Conservation (phyloP, 2,888 invertebrate species). For the Trichogramma dendrolimi region DNA sequence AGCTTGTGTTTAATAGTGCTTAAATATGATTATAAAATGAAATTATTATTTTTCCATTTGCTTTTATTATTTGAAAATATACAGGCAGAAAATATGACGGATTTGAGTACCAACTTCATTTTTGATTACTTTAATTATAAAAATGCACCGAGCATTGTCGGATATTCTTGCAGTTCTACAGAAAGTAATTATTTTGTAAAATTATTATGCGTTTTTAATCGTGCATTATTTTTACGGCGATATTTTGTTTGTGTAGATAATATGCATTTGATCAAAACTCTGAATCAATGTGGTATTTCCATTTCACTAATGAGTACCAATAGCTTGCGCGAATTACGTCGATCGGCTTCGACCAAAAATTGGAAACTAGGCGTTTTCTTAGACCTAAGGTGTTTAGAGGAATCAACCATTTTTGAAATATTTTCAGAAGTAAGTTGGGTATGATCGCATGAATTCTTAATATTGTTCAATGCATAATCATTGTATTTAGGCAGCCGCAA, state of each 20-base stretch:
- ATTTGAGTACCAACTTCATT: slow-evolving; percentile 9
- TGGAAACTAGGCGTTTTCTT: slow-evolving; percentile 19
- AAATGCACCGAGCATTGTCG: slow-evolving; percentile 4
- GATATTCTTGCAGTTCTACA: neutral
- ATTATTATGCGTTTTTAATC: too few relatives aligned
- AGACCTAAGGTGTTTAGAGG: slow-evolving; percentile 6
- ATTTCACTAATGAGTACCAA: slow-evolving; percentile 2
- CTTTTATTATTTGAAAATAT: too few relatives aligned
- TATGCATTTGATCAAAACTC: slow-evolving; percentile 8
- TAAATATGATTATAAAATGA: too few relatives aligned
- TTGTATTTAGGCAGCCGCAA: slow-evolving; percentile 10
- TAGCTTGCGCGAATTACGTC: neutral
- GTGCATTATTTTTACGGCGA: too few relatives aligned
- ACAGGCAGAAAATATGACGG: neutral
- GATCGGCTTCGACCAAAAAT: slow-evolving; percentile 7
- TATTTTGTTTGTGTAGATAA: slow-evolving; percentile 9
- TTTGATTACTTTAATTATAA: slow-evolving; percentile 17
- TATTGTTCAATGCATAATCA: too few relatives aligned
- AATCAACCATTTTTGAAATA: neutral
- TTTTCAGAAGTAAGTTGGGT: neutral
- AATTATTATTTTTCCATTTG: too few relatives aligned
- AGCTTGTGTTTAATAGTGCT: too few relatives aligned
- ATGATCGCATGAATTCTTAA: neutral
- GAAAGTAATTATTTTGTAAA: too few relatives aligned
- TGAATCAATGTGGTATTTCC: slow-evolving; percentile 6